Evolutionary conservation across 1,140 invertebrate genomes (phyloP), one percentile per base, ranked within the genome.

Genomic region (Cydia fagiglandana): DNA sequence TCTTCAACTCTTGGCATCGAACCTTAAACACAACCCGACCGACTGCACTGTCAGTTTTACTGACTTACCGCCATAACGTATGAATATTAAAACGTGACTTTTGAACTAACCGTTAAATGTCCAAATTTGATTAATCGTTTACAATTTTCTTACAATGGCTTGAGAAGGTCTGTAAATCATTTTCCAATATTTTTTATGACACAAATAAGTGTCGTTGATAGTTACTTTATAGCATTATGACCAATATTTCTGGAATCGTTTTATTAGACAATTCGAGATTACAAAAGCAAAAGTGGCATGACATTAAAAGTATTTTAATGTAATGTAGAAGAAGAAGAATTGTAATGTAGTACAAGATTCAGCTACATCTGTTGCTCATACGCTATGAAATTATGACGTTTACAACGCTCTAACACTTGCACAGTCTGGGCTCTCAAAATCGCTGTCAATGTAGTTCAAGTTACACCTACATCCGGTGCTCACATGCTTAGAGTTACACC

Each of bases 1-100:
- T 91, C 87, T 90, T 83, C 81, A 81, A 83, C 84, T 90, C 81
- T 92, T 92, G 90, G 90, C 90, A 92, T 91, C 85, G 79, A 85
- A 87, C 84, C 79, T 88, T 82, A 84, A 84, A 86, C 82, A 85
- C 81, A 81, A 77, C 79, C 79, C 84, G 79, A 81, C 83, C 79
- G 77, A 86, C 80, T 86, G 84, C 86, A 77, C 76, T 88, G 86
- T 90, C 87, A 89, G 87, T 84, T 84, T 88, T 88, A 88, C 84
- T 84, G 88, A 87, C 83, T 84, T 83, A 78, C 81, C 78, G 80
- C 81, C 83, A 85, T 86, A 88, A 88, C 78, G 78, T 86, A 91
- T 86, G 85, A 86, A 92, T 85, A 88, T 85, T 88, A 84, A 83
- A 80, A 82, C 75, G 86, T 79, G 83, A 73, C 68, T 82, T 80